Conservation (phyloP, 53 echinoderm and acorn worm genomes). For the Actinopyga echinites region DNA sequence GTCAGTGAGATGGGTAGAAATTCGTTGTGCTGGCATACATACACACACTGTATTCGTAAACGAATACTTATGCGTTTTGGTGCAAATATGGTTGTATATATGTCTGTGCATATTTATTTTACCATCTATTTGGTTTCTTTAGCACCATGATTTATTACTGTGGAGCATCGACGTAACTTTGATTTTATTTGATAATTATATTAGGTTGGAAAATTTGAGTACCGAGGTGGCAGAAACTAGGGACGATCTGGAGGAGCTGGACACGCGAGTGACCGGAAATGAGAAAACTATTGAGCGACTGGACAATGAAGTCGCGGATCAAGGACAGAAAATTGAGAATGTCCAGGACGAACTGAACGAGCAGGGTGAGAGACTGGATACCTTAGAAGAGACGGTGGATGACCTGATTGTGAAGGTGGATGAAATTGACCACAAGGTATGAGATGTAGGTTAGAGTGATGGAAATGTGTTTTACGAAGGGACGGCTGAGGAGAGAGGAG, state of each 20-base stretch:
- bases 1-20: too few relatives aligned
- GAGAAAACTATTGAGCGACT: conserved; percentile 73
- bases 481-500: too few relatives aligned
- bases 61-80: too few relatives aligned
- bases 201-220: conserved; percentile 63
- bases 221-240: conserved; percentile 72
- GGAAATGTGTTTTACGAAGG: not conserved
- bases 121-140: too few relatives aligned
- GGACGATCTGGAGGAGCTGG: conserved; percentile 74
- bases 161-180: too few relatives aligned
- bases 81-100: too few relatives aligned
- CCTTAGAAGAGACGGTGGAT: conserved; percentile 81
- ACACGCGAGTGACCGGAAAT: conserved; percentile 66
- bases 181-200: not conserved
- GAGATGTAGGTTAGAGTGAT: not conserved
- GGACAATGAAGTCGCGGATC: conserved; percentile 72
- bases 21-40: too few relatives aligned
- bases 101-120: too few relatives aligned
- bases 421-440: conserved; percentile 91
- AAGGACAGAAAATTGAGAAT: conserved; percentile 70
- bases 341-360: conserved; percentile 78
- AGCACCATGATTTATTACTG: too few relatives aligned
- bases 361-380: conserved; percentile 82
- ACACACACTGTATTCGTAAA: too few relatives aligned
- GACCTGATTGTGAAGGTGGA: conserved; percentile 83